Evolutionary conservation across 2,888 invertebrate species (phyloP).

Genomic region (Priocnemis perturbator): DNA sequence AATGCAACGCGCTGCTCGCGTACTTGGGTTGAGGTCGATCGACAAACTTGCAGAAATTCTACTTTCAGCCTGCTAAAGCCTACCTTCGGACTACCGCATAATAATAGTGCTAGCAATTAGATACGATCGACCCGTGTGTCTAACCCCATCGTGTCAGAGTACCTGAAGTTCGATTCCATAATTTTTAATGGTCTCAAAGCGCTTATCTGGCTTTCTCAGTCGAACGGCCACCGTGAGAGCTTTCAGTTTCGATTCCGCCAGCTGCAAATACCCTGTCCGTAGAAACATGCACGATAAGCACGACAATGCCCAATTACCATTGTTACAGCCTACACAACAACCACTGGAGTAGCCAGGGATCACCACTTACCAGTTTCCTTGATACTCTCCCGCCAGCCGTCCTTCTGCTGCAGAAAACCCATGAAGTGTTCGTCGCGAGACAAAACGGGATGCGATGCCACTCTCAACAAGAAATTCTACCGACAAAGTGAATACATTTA

Average conservation of each 20-base stretch:
- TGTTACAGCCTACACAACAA: too few species aligned
- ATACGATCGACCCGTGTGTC: too few species aligned
- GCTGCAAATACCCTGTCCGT: conserved; percentile 81
- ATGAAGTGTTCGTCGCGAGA: conserved; percentile 86
- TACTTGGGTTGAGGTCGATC: too few species aligned
- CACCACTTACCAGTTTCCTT: conserved; percentile 81
- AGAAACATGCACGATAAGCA: conserved; percentile 10
- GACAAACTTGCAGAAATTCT: too few species aligned
- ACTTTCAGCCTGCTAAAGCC: too few species aligned
- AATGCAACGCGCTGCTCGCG: too few species aligned
- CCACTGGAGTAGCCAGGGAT: not conserved
- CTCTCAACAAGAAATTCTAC: conserved; percentile 84
- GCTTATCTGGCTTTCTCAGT: conserved; percentile 83
- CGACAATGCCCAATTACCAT: not conserved
- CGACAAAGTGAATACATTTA: conserved; percentile 23
- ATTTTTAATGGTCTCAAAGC: conserved; percentile 85
- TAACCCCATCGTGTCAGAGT: conserved; percentile 61
- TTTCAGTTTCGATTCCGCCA: conserved; percentile 88
- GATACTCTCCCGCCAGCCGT: conserved; percentile 87
- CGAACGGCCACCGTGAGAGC: conserved; percentile 85
- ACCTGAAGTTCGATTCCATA: conserved; percentile 85
- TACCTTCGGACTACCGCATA: too few species aligned
- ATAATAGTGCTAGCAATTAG: not conserved
- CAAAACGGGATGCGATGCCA: conserved; percentile 85
- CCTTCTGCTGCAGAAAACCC: conserved; percentile 86